A percentile compares a stretch with the other conserved stretches of the same genome.
Evolutionary conservation across 1,140 invertebrate species (phyloP).

Genomic region (Pogonognathellus flavescens): DNA sequence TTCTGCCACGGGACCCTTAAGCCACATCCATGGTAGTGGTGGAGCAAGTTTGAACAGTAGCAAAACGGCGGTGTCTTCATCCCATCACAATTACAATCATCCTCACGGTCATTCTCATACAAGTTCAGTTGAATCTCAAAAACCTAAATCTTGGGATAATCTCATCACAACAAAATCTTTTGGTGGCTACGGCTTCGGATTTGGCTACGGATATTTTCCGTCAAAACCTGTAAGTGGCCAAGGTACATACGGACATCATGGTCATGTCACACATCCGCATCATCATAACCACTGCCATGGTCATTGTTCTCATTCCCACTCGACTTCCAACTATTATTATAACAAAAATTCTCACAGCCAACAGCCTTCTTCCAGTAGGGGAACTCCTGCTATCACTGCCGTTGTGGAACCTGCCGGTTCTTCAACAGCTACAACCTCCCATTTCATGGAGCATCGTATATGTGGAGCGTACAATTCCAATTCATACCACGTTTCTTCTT

Average conservation of each 20-base stretch:
- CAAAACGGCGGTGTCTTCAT: neutral
- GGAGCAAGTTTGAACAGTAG: neutral
- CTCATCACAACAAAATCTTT: constrained; percentile 65
- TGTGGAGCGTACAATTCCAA: constrained; percentile 35
- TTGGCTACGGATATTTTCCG: constrained; percentile 67
- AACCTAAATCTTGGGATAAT: constrained; percentile 66
- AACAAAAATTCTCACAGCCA: constrained; percentile 35
- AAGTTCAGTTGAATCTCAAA: constrained; percentile 30
- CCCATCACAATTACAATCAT: neutral
- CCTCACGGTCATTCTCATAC: neutral
- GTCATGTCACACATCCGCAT: constrained; percentile 66
- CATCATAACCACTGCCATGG: constrained; percentile 66
- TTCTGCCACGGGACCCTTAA: neutral
- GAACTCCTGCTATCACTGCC: neutral
- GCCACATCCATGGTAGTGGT: neutral
- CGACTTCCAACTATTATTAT: constrained; percentile 60
- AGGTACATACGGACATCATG: constrained; percentile 56
- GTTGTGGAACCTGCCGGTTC: neutral
- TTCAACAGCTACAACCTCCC: neutral
- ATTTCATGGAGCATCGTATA: constrained; percentile 16
- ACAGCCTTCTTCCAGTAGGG: neutral
- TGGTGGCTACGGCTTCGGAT: constrained; percentile 68
- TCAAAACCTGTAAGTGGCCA: constrained; percentile 58
- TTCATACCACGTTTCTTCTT: neutral
- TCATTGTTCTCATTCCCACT: constrained; percentile 62